Percentiles rank a stretch among this genome's conserved stretches.
Evolutionary conservation across 2,113 vertebrate species (phyloP).

Genomic region (Aythya baeri): DNA sequence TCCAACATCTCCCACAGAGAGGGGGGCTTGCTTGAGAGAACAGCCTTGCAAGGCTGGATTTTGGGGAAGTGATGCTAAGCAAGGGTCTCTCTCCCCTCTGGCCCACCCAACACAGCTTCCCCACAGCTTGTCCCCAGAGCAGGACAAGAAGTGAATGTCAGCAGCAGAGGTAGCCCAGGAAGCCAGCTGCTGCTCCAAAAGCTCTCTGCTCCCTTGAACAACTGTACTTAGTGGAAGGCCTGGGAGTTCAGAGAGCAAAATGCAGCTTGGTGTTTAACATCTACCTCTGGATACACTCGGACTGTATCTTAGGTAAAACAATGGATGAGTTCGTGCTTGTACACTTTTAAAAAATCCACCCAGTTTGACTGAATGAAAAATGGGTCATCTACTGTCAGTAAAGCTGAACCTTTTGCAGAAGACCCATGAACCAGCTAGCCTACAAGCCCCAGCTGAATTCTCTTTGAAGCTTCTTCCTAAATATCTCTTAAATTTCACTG

Average conservation of each 20-base stretch:
- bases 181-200: neutral
- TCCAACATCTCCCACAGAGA: neutral
- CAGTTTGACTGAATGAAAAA: neutral
- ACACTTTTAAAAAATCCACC: neutral
- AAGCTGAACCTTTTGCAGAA: neutral
- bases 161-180: neutral
- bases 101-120: fast-evolving
- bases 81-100: neutral
- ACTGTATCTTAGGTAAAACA: neutral
- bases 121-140: neutral
- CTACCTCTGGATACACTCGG: neutral
- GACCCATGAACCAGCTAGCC: neutral
- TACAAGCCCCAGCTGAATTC: neutral
- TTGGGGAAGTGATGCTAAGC: neutral
- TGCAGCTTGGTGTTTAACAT: neutral
- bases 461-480: neutral
- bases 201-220: neutral
- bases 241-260: neutral
- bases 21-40: neutral
- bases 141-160: neutral
- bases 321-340: neutral
- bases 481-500: neutral
- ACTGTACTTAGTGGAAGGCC: neutral
- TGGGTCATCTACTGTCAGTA: neutral
- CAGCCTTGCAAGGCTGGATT: neutral